phyloP scores from a whole-genome alignment of 2,888 invertebrate species.

The Dicyrtomina minuta region DNA sequence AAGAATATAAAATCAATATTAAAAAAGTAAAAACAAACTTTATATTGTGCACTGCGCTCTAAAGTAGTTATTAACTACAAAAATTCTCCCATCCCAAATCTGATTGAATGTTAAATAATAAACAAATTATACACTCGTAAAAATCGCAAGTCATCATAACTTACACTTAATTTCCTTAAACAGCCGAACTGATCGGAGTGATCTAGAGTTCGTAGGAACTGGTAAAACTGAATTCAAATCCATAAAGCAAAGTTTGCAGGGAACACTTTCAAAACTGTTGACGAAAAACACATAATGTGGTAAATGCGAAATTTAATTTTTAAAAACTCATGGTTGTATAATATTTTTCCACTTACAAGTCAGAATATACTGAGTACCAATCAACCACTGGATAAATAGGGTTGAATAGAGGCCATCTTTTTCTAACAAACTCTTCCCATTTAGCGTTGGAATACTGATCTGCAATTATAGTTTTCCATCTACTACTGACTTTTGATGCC shows the following conservation, averaged over 20 bases:
- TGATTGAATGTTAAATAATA: conserved; percentile 10
- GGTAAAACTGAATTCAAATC: conserved; percentile 42
- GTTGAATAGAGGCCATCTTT: conserved; percentile 83
- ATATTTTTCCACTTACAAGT: conserved; percentile 60
- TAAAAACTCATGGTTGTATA: too few species aligned
- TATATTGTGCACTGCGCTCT: too few species aligned
- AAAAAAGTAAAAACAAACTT: too few species aligned
- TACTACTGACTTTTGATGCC: conserved; percentile 79
- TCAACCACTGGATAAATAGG: conserved; percentile 67
- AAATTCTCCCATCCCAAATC: too few species aligned
- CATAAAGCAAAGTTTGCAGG: conserved; percentile 78
- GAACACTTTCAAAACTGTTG: conserved; percentile 78
- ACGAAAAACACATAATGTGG: too few species aligned
- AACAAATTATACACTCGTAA: too few species aligned
- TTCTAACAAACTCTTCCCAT: conserved; percentile 76
- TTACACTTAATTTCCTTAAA: conserved; percentile 52
- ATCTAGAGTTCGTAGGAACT: conserved; percentile 33
- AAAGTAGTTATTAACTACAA: too few species aligned
- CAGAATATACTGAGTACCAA: conserved; percentile 60
- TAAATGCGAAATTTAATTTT: too few species aligned
- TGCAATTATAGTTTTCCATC: conserved; percentile 79
- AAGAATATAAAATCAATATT: too few species aligned
- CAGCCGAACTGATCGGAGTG: conserved; percentile 46
- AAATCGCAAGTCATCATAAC: too few species aligned
- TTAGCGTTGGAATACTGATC: conserved; percentile 74